phyloP scores from a whole-genome alignment of 2,797 vertebrate genomes.

The Myotis findleyi region DNA sequence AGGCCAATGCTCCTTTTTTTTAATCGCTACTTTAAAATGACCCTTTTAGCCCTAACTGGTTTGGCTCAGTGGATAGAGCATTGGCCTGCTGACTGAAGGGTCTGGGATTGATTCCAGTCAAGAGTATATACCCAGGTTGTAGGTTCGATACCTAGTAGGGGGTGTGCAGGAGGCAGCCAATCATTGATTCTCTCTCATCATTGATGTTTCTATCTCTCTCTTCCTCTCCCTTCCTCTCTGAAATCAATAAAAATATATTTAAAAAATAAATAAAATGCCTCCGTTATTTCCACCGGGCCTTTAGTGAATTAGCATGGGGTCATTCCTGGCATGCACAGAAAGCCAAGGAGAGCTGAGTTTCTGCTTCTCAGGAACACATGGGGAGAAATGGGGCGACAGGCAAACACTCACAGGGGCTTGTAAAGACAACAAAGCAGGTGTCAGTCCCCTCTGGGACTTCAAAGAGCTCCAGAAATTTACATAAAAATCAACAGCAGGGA shows the following conservation, averaged over 20 bases:
- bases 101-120: too few species aligned
- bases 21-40: constrained; percentile 1
- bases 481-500: not conserved
- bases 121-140: too few species aligned
- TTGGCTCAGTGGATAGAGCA: too few species aligned
- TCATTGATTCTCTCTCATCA: too few species aligned
- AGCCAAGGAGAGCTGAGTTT: not conserved
- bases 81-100: too few species aligned
- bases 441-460: not conserved
- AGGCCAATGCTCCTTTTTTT: not conserved
- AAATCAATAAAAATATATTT: too few species aligned
- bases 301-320: not conserved
- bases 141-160: too few species aligned
- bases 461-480: not conserved
- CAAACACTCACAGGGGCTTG: not conserved
- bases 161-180: too few species aligned
- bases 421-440: not conserved
- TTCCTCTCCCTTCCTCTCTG: too few species aligned
- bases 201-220: too few species aligned
- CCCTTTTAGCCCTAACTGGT: too few species aligned
- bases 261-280: not conserved
- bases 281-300: not conserved
- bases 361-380: not conserved
- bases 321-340: not conserved
- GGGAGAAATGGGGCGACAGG: not conserved